Conservation (phyloP, 2,888 invertebrate species). For the Germaria angustata region DNA sequence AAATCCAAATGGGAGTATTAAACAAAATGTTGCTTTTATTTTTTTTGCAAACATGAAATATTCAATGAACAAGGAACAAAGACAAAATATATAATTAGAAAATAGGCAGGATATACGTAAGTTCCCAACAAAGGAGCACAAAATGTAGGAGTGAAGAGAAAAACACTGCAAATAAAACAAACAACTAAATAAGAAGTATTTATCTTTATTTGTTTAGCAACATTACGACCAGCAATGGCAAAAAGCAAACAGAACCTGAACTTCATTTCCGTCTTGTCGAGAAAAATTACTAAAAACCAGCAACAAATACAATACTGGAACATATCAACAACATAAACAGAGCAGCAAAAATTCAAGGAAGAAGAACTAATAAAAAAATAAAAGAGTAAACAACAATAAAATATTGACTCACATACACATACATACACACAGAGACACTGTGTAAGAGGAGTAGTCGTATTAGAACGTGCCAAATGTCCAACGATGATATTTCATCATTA, state of each 20-base stretch:
- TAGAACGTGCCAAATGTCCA: conserved; percentile 65
- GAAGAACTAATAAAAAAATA: background rate
- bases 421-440: background rate
- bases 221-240: conserved; percentile 22
- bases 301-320: conserved; percentile 50
- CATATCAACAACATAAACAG: conserved; percentile 29
- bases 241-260: conserved; percentile 9
- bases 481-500: conserved; percentile 62
- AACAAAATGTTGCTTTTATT: conserved; percentile 17
- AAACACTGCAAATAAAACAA: conserved; percentile 31
- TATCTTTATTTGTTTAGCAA: conserved; percentile 65
- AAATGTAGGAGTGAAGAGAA: background rate
- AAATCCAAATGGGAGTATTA: background rate
- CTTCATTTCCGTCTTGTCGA: conserved; percentile 60
- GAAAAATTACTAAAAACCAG: conserved; percentile 17
- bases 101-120: background rate
- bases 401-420: background rate
- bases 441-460: background rate
- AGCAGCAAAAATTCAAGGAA: background rate
- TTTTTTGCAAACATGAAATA: background rate
- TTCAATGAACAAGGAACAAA: background rate
- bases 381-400: conserved; percentile 33
- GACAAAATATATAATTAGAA: background rate
- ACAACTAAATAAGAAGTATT: conserved; percentile 59
- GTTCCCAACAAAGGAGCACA: background rate